phyloP scores from a whole-genome alignment of 2,888 invertebrate species.

The Galeruca laticollis region DNA sequence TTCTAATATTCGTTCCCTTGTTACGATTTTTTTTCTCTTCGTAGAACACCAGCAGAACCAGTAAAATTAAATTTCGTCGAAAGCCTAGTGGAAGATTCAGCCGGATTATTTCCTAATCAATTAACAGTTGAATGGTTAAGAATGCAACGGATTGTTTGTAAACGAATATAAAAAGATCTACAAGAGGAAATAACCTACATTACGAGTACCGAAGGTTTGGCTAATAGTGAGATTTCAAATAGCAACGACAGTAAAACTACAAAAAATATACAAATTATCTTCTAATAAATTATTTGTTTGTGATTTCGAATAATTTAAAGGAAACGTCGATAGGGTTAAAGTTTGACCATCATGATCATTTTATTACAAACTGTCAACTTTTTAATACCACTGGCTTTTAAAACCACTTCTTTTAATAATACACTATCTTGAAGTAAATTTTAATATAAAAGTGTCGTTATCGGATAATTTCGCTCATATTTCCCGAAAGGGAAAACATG shows the following conservation, averaged over 20 bases:
- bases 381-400: too few species aligned
- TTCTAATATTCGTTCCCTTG: conserved; percentile 15
- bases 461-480: too few species aligned
- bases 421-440: too few species aligned
- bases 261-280: too few species aligned
- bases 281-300: not conserved
- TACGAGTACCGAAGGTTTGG: conserved; percentile 55
- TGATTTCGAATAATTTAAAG: too few species aligned
- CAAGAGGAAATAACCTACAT: conserved; percentile 72
- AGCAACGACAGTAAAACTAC: conserved; percentile 60
- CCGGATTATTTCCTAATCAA: conserved; percentile 87
- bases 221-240: conserved; percentile 61
- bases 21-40: conserved; percentile 45
- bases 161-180: conserved; percentile 80
- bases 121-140: conserved; percentile 91
- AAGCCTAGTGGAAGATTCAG: conserved; percentile 88
- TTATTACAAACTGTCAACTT: too few species aligned
- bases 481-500: too few species aligned
- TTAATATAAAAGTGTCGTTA: too few species aligned
- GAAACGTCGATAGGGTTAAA: too few species aligned
- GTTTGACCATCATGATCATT: too few species aligned
- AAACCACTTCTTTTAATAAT: too few species aligned
- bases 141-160: conserved; percentile 82
- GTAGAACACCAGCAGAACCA: conserved; percentile 83
- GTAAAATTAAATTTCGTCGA: conserved; percentile 89